Base-by-base conservation (phyloP, 2,113 vertebrate genomes). In the Epinephelus cyanopodus region DNA sequence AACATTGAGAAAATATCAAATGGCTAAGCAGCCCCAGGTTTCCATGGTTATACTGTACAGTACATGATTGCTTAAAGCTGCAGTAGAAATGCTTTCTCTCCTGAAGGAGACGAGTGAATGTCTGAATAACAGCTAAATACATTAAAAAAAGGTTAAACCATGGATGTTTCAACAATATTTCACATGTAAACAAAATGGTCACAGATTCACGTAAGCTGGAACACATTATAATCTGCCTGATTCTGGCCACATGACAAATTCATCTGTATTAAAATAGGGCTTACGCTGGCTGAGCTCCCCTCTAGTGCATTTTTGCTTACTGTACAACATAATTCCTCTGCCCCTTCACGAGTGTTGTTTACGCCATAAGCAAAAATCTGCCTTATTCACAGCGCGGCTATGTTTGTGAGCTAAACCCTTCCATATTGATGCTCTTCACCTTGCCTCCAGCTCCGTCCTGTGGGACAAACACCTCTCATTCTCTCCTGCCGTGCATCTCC, bases 11-110 rank as follows among this genome's bases (percentile, higher is more conserved):
- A 87, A 87, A 87, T 87, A 87, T 77, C 73, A 90, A 83, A 83
- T 74, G 33, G 54, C 61, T 89, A 52, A 88, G 64, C 81, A 39
- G 72, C 86, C 57, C 75, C 86, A 94, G 87, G 93, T 92, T 91
- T 93, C 87, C 45, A 23, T 54, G 25, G 52, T 77, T 85, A 67
- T 39, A 9, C 42, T 45, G 42, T 45, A 9, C 42, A 11, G 42
- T 45, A 72, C 23, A 39, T 11, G 77, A 75, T 60, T 29, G 54
- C 74, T 65, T 66, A 52, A 69, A 72, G 54, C 64, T 89, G 50
- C 52, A 79, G 58, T 10, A 62, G 29, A 85, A 14, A 6, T 45
- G 54, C 48, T 48, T 21, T 57, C 60, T 14, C 0, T 25, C 9
- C 17, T 13, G 50, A 37, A 65, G 9, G 9, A 71, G 57, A 56